phyloP scores from a whole-genome alignment of 2,797 vertebrate species.

The Gallinago nigripennis region DNA sequence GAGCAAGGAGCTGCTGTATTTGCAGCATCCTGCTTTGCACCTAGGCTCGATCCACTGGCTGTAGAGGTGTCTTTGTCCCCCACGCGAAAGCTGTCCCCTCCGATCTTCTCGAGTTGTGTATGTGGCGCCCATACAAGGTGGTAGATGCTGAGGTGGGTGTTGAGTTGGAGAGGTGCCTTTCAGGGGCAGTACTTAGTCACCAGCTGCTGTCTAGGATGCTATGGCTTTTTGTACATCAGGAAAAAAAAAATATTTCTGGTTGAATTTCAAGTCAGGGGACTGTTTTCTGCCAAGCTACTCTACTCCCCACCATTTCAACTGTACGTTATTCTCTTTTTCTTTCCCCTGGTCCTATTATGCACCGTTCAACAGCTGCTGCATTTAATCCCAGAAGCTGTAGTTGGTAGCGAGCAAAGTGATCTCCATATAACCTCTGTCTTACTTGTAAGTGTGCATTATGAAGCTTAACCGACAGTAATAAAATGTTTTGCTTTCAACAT shows the following conservation, averaged over 20 bases:
- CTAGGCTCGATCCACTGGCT: rapidly evolving
- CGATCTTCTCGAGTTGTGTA: rapidly evolving
- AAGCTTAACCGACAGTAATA: slow-evolving; percentile 45
- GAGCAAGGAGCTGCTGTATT: background rate
- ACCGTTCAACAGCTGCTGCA: slow-evolving; percentile 25
- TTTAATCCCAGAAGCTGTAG: slow-evolving; percentile 50
- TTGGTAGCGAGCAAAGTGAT: slow-evolving; percentile 40
- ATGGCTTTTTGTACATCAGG: background rate
- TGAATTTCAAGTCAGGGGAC: slow-evolving; percentile 10
- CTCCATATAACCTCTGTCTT: slow-evolving; percentile 33
- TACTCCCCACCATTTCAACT: background rate
- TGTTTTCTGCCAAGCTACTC: background rate
- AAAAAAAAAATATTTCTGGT: background rate
- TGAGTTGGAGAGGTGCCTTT: background rate
- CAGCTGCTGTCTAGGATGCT: background rate
- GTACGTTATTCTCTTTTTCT: slow-evolving; percentile 4
- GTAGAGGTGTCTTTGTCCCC: rapidly evolving
- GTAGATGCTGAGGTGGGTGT: background rate
- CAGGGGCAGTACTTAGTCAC: background rate
- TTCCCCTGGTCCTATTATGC: background rate
- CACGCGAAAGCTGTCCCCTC: rapidly evolving
- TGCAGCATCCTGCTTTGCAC: background rate
- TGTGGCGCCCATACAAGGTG: rapidly evolving
- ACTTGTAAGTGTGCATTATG: slow-evolving; percentile 22
- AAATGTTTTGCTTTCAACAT: slow-evolving; percentile 50